Evolutionary conservation across 2,113 vertebrate genomes (phyloP).

Genomic region (Vulpes ferrilata): DNA sequence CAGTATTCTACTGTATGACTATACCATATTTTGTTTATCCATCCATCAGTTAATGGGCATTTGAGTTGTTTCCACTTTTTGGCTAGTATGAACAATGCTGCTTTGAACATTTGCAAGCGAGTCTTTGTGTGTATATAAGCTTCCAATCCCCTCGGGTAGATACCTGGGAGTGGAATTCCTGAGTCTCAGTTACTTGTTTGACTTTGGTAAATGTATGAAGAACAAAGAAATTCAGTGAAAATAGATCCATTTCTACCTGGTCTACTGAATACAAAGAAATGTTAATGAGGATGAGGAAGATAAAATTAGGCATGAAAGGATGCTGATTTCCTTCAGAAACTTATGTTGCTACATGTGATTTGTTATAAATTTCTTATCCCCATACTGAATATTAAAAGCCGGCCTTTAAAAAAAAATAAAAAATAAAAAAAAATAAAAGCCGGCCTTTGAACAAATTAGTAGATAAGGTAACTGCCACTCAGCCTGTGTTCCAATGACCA

Average conservation of each 20-base stretch:
- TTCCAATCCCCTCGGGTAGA: background rate
- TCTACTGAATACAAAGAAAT: background rate
- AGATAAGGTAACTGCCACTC: background rate
- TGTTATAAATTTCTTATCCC: background rate
- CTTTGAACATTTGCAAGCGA: background rate
- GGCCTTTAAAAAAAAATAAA: no score
- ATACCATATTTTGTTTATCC: background rate
- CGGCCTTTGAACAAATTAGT: background rate
- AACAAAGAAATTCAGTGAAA: background rate
- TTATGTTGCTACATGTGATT: background rate
- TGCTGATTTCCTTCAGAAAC: background rate
- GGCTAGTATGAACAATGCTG: background rate
- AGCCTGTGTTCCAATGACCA: background rate
- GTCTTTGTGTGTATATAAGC: background rate
- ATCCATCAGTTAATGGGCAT: background rate
- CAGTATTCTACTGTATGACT: background rate
- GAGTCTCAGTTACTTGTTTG: background rate
- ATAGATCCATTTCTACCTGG: background rate
- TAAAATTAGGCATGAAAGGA: background rate
- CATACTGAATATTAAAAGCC: background rate
- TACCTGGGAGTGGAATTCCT: background rate
- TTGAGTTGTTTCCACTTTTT: background rate
- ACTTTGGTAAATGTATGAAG: background rate
- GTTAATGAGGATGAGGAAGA: background rate
- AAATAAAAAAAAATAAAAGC: no score